phyloP scores from a whole-genome alignment of 2,888 invertebrate genomes.

The Eupithecia vulgata region DNA sequence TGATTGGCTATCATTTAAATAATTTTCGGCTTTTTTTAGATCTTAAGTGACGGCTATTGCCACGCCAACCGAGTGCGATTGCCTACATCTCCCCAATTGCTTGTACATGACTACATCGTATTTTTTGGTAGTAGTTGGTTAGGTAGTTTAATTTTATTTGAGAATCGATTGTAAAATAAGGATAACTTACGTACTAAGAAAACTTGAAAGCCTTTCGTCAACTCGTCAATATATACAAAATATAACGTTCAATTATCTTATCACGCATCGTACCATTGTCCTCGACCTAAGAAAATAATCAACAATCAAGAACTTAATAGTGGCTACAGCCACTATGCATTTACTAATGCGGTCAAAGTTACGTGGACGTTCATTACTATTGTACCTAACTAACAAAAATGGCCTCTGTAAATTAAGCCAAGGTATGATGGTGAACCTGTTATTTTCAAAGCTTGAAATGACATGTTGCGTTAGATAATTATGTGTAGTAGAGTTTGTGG shows the following conservation, averaged over 20 bases:
- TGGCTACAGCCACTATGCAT: not conserved
- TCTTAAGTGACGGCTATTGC: not conserved
- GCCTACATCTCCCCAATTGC: not conserved
- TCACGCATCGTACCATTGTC: not conserved
- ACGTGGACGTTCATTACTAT: not conserved
- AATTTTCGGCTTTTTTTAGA: too few relatives aligned
- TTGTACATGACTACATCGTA: not conserved
- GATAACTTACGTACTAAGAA: not conserved
- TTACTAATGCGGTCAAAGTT: not conserved
- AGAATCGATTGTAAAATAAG: not conserved
- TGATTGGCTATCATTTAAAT: too few relatives aligned
- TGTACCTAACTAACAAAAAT: constrained; percentile 31
- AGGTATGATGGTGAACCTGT: constrained; percentile 60
- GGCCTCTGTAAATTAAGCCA: constrained; percentile 50
- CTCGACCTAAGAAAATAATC: not conserved
- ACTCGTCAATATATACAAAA: not conserved
- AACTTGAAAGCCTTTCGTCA: not conserved
- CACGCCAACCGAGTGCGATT: not conserved
- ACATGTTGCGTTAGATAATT: constrained; percentile 71
- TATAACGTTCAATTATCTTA: not conserved
- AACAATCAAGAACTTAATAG: not conserved
- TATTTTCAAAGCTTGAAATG: constrained; percentile 70
- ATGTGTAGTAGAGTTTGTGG: constrained; percentile 53
- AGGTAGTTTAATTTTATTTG: too few relatives aligned
- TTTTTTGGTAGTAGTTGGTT: too few relatives aligned